Evolutionary conservation across 2,113 vertebrate genomes (phyloP), one percentile per base, ranked within the genome.

Genomic region (Vicugna pacos): DNA sequence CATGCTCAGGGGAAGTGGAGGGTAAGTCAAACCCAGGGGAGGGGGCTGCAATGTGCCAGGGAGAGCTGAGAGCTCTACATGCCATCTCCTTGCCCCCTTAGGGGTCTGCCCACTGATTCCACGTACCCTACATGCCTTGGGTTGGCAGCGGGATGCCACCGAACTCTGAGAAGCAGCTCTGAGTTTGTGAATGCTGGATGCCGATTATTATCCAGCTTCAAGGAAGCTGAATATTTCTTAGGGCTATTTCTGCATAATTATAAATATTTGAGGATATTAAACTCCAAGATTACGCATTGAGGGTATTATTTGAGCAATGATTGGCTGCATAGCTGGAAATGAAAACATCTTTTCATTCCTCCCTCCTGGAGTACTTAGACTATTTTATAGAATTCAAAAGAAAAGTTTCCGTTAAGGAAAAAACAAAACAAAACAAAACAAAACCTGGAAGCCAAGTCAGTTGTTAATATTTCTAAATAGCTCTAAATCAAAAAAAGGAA

Each of bases 251-350:
- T 89, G 87, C 62, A 46, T 96, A 96, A 95, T 97, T 97, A 95
- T 96, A 96, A 98, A 97, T 98, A 97, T 97, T 94, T 97, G 96
- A 96, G 75, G 90, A 94, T 97, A 94, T 95, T 96, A 97, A 96
- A 86, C 75, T 94, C 96, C 95, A 60, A 96, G 94, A 95, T 95
- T 95, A 91, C 6, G 0, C 76, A 95, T 2, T 11, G 65, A 98
- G 83, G 80, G 89, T 94, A 94, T 98, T 96, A 90, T 98, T 93
- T 95, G 89, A 94, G 92, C 72, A 64, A 38, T n/a, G 87, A 94
- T 96, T 95, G 93, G 86, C 93, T 90, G 79, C 72, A 52, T 79
- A 92, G 62, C 64, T 94, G 89, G 90, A 96, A 95, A 95, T 1
- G 8, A 80, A 95, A 96, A 95, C 86, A 85, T 96, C 83, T 96